Percentiles rank a stretch among this genome's conserved stretches.
Evolutionary conservation across 2,113 vertebrate species (phyloP).

Genomic region (Deroptyus accipitrinus): DNA sequence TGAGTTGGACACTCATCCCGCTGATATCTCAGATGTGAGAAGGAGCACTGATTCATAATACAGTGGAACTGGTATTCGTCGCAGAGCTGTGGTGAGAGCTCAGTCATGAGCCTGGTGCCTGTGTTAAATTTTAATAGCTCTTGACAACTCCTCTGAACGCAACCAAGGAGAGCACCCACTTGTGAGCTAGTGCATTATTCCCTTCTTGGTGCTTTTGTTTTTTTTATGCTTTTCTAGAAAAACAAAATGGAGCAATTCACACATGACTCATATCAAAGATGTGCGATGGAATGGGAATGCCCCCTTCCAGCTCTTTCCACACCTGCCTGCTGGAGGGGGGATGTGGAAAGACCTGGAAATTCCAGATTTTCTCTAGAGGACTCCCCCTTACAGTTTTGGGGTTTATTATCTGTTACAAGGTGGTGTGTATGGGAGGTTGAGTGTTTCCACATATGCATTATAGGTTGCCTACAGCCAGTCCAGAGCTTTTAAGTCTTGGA

Average conservation of each 20-base stretch:
- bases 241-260: neutral
- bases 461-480: neutral
- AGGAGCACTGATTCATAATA: neutral
- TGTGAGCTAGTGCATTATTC: neutral
- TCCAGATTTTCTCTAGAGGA: neutral
- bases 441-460: fast-evolving
- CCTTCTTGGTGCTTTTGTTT: neutral
- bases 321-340: neutral
- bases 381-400: neutral
- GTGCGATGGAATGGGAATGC: neutral
- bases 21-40: neutral
- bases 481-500: neutral
- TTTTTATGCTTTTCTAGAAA: neutral
- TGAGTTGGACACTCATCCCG: fast-evolving
- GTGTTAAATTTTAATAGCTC: neutral
- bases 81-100: neutral
- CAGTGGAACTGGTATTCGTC: neutral
- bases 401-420: neutral
- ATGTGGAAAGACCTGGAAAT: neutral
- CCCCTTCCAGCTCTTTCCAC: neutral
- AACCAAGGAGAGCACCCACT: fast-evolving
- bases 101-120: neutral
- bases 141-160: neutral
- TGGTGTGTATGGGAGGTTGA: neutral
- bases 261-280: neutral